Base-by-base conservation (phyloP, 2,888 invertebrate genomes). In the Steinernema scapterisci region DNA sequence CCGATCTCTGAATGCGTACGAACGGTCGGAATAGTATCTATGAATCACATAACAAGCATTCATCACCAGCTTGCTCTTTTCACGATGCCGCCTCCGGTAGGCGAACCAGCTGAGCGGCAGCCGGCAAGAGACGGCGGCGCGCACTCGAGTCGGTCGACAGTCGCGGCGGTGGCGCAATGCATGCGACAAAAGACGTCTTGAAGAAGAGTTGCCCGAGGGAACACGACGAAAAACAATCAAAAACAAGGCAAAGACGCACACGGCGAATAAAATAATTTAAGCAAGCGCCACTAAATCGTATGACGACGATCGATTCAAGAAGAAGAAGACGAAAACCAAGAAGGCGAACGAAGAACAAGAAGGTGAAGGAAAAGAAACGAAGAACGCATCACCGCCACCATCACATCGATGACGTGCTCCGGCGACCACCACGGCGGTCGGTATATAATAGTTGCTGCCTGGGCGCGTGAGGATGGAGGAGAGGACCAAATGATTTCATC, bases 231-330 rank as follows among this genome's bases (percentile, higher is more conserved):
- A 25, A 63, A 63, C 31, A 63, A 63, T 31, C 27, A 63, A 38
- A 54, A 54, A 54, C 54, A 31, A 63, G 31, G 63, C 31, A 63
- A 3, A 9, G 38, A 25, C 23, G 63, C 31, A 63, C 38, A 63
- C 63, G 63, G 63, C 63, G n/a, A 63, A 63, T 63, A 63, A 63
- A 63, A 63, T 63, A 63, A 31, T 31, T 63, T 63, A 63, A 63
- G 63, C 63, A 63, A 31, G 63, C 63, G 63, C 63, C 25, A 31
- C 31, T 63, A 63, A 63, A 27, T 63, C 63, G 63, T 31, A 31
- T 63, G 63, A 63, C 27, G 31, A 25, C 31, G 63, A 63, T 63
- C 63, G 63, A 63, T 63, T 63, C 25, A 25, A 52, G 11, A 9
- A 38, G 11, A 21, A 19, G 6, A 16, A 48, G 13, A 48, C 48